Conservation (phyloP, 2,113 vertebrate species). For the Eudyptes chrysolophus region DNA sequence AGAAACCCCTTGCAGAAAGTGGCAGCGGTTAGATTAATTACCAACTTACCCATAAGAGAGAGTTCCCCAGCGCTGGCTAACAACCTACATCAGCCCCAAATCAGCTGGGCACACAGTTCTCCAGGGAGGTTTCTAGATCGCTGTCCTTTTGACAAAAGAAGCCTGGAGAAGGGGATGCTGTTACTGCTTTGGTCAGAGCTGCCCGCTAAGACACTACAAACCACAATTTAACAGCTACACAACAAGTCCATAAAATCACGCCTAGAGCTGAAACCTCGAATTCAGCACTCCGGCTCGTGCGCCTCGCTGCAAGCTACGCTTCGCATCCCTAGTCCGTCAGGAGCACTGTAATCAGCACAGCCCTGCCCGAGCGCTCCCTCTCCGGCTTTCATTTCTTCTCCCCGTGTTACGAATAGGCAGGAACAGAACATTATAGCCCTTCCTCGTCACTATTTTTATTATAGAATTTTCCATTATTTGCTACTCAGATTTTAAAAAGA, state of each 20-base stretch:
- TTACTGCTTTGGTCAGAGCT: not conserved
- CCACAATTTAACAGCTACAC: not conserved
- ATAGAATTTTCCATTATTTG: not conserved
- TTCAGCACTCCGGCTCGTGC: rapidly evolving
- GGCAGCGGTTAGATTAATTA: not conserved
- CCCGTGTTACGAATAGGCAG: not conserved
- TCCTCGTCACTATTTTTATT: not conserved
- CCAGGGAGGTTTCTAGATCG: not conserved
- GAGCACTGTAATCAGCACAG: not conserved
- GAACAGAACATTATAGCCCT: not conserved
- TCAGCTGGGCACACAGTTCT: not conserved
- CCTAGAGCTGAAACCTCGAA: not conserved
- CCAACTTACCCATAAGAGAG: not conserved
- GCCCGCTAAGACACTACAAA: not conserved
- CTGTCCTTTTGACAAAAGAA: not conserved
- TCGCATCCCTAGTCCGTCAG: rapidly evolving
- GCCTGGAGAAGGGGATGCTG: not conserved
- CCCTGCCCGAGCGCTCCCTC: not conserved
- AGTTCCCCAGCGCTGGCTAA: not conserved
- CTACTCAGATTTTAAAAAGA: too few species aligned
- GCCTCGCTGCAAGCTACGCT: not conserved
- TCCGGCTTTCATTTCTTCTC: not conserved
- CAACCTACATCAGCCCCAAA: too few species aligned
- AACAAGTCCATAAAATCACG: not conserved
- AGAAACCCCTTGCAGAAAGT: not conserved